phyloP scores from a whole-genome alignment of 2,888 invertebrate species.

The Synergus laeviventris region DNA sequence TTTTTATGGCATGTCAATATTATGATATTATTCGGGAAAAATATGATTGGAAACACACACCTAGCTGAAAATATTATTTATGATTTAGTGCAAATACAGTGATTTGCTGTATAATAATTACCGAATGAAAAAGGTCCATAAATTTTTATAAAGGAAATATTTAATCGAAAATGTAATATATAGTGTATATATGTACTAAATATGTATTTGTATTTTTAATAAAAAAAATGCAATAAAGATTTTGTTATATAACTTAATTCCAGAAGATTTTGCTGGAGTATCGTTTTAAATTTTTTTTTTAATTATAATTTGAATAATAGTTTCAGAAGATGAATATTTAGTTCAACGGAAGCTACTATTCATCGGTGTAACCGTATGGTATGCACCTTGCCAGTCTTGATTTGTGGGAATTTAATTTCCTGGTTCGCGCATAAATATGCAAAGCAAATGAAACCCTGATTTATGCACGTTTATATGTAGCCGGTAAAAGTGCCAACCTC shows the following conservation, averaged over 20 bases:
- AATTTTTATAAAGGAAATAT: neutral
- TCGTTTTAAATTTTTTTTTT: neutral
- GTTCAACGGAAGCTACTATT: neutral
- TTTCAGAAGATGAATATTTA: neutral
- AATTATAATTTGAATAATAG: neutral
- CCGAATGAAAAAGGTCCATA: neutral
- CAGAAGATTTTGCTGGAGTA: no score
- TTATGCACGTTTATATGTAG: constrained; percentile 56
- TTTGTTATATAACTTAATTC: neutral
- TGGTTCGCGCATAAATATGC: constrained; percentile 66
- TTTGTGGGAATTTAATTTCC: constrained; percentile 68
- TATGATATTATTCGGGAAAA: neutral
- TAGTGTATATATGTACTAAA: neutral
- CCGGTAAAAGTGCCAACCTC: neutral
- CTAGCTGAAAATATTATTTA: neutral
- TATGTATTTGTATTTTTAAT: constrained; percentile 10
- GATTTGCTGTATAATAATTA: neutral
- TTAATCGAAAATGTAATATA: neutral
- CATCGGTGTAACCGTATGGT: neutral
- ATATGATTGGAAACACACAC: neutral
- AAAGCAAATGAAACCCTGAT: constrained; percentile 60
- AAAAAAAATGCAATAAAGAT: neutral
- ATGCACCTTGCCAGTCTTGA: constrained; percentile 44
- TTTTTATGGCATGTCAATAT: neutral
- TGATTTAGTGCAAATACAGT: neutral